Percentiles rank a stretch among this genome's conserved stretches.
Evolutionary conservation across 2,113 vertebrate species (phyloP).

Genomic region (Scalopus aquaticus): DNA sequence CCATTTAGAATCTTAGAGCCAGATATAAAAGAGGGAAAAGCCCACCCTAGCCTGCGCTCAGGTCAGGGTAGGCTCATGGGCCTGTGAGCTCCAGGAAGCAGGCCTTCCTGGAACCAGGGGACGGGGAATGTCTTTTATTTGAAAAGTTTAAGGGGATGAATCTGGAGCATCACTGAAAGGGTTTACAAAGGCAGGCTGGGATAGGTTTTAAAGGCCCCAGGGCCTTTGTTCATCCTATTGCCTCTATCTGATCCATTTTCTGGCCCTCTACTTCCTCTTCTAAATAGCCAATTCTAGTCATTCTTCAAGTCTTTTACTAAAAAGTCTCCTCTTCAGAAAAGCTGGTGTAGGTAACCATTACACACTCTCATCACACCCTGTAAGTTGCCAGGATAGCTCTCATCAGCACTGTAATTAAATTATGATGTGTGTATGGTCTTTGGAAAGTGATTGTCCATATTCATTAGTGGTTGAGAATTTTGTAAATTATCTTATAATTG

Average conservation of each 20-base stretch:
- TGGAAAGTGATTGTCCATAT: constrained; percentile 11
- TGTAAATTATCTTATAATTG: constrained; percentile 51
- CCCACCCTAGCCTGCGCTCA: too few relatives aligned
- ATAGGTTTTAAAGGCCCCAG: background rate
- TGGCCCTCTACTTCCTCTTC: background rate
- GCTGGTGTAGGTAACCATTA: background rate
- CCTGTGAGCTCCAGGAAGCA: too few relatives aligned
- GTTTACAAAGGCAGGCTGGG: background rate
- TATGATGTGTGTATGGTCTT: background rate
- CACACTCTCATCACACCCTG: background rate
- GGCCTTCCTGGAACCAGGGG: too few relatives aligned
- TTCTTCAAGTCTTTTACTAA: background rate
- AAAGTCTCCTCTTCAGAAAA: background rate
- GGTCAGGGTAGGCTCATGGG: too few relatives aligned
- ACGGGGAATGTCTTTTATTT: too few relatives aligned
- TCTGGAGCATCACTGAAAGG: background rate
- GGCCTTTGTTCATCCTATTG: background rate
- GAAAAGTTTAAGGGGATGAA: background rate
- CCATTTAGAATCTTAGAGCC: too few relatives aligned
- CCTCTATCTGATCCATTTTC: background rate
- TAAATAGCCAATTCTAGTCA: background rate
- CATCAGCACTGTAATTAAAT: background rate
- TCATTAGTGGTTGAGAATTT: constrained; percentile 14
- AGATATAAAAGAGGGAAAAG: too few relatives aligned
- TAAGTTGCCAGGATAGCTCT: background rate